phyloP scores from a whole-genome alignment of 2,113 vertebrate species.

The Pycnonotus jocosus region DNA sequence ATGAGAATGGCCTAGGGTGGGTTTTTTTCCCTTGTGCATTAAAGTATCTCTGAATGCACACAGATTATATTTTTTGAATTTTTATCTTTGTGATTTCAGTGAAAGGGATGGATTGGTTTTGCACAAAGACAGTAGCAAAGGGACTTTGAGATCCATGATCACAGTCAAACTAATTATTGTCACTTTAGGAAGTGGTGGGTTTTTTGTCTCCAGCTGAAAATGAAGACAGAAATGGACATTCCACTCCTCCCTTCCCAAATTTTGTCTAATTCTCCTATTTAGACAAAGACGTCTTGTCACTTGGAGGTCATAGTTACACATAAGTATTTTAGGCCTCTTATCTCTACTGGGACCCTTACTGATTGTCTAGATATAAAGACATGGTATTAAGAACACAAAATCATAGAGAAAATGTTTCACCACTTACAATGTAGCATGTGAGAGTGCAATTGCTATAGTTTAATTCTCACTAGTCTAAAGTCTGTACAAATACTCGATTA shows the following conservation, averaged over 20 bases:
- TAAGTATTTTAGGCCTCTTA: background rate
- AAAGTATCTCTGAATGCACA: background rate
- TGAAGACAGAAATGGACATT: background rate
- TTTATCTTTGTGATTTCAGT: background rate
- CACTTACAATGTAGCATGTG: background rate
- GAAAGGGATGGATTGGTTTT: background rate
- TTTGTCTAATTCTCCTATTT: background rate
- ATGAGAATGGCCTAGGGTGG: background rate
- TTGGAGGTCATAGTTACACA: background rate
- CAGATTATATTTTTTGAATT: background rate
- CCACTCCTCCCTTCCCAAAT: accelerated
- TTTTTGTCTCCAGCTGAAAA: background rate
- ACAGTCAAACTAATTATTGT: background rate
- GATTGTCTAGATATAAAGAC: background rate
- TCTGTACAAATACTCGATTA: background rate
- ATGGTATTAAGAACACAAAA: background rate
- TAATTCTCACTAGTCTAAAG: background rate
- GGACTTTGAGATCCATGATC: background rate
- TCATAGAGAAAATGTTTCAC: background rate
- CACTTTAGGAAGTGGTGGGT: too few relatives aligned
- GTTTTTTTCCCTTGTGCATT: background rate
- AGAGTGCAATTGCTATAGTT: background rate
- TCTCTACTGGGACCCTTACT: background rate
- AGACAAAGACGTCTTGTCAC: background rate
- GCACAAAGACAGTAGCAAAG: background rate